Percentiles rank a stretch among this genome's conserved stretches.
phyloP scores from a whole-genome alignment of 2,888 invertebrate species.

The Drosophila pullipes region DNA sequence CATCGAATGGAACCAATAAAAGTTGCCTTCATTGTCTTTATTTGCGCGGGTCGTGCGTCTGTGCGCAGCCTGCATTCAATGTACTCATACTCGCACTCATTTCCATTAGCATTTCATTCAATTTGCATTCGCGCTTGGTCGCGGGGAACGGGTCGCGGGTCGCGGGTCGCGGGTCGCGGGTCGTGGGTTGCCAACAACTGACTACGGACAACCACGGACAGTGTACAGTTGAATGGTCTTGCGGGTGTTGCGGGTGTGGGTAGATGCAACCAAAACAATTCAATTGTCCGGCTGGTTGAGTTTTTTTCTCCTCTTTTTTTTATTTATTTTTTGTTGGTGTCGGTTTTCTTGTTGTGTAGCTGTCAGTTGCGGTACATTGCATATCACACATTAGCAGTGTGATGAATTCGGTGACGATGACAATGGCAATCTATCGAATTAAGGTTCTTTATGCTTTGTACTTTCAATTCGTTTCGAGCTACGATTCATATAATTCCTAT shows the following conservation, averaged over 20 bases:
- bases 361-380: constrained; percentile 81
- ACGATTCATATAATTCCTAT: neutral
- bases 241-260: constrained; percentile 49
- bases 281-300: constrained; percentile 73
- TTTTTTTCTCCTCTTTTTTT: constrained; percentile 28
- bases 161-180: constrained; percentile 18
- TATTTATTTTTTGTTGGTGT: constrained; percentile 40
- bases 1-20: constrained; percentile 85
- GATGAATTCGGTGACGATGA: constrained; percentile 53
- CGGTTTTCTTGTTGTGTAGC: constrained; percentile 58
- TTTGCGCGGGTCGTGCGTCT: constrained; percentile 68
- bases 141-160: neutral
- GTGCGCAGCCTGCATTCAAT: constrained; percentile 61
- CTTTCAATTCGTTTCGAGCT: neutral
- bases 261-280: constrained; percentile 65
- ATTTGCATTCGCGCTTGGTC: constrained; percentile 69
- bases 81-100: constrained; percentile 57
- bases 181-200: constrained; percentile 28
- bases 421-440: constrained; percentile 20
- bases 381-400: constrained; percentile 82
- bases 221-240: constrained; percentile 68
- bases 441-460: neutral
- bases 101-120: constrained; percentile 75
- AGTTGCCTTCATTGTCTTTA: constrained; percentile 78
- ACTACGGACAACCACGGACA: constrained; percentile 18